Base-by-base conservation (phyloP, 2,888 invertebrate genomes). In the Podabrus alpinus region DNA sequence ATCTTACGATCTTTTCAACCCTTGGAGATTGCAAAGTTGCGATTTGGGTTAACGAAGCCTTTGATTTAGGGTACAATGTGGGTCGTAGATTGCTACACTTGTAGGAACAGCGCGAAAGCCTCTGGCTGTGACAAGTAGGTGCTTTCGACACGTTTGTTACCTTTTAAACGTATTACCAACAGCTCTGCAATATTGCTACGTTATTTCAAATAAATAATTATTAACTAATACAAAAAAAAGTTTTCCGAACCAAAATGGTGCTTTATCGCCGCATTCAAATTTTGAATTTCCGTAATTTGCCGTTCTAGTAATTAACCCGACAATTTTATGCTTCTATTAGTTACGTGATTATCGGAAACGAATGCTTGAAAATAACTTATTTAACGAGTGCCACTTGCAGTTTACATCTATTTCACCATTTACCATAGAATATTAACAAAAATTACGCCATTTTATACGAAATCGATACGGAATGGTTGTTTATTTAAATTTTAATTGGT, bases 11-110 rank as follows among this genome's bases (percentile, higher is more conserved):
- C 71, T 71, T 29, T 59, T 45, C 59, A 72, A 68, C 74, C 68
- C 69, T 74, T 62, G 59, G 69, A 75, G 75, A 75, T 75, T 75
- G 75, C 75, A 72, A 72, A 75, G 72, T 75, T 75, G 75, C 75
- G 75, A 75, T 72, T 75, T 68, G 66, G 72, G 75, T 68, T 75
- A 75, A 75, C 72, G 75, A 75, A 75, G 69, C 69, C 72, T 75
- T 75, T 75, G 75, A 75, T 75, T 75, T 75, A 75, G 69, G 67
- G 68, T 29, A 72, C 72, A 72, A 75, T 68, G 71, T 69, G 72
- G 72, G 75, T 21, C 61, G 66, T 69, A 69, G 69, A 69, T 72
- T 73, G 62, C 62, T 64, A 64, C 62, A 64, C 62, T 64, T 64
- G 62, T 64, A 64, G 62, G 13, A 64, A 64, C 62, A 17, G 62